These are phyloP conservation scores for Pollenia labialis DNA, from an alignment of 2,888 invertebrate genomes.

Conservation along the genomic window DNA sequence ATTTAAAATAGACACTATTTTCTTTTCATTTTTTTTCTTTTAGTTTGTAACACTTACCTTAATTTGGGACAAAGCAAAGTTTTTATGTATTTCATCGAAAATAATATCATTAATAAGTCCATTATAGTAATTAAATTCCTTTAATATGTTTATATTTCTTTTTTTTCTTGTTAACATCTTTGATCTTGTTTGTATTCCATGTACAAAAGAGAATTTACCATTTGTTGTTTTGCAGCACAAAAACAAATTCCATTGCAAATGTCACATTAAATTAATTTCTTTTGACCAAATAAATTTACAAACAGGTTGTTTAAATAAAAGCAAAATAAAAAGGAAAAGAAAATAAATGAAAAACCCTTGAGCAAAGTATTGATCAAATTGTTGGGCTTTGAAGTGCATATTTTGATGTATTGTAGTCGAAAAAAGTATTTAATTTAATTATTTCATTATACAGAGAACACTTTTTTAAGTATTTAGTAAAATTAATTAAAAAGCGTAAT, in stretches of 20 bases:
- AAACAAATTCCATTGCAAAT: slow-evolving; percentile 37
- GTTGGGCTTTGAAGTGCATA: slow-evolving; percentile 24
- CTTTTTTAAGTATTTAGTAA: too few species aligned
- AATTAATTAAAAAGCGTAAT: too few species aligned
- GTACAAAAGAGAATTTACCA: too few species aligned
- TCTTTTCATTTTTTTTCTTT: too few species aligned
- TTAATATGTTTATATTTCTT: neutral
- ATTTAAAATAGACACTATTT: too few species aligned
- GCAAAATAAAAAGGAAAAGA: neutral
- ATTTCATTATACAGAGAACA: neutral
- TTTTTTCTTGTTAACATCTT: neutral
- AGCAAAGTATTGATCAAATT: slow-evolving; percentile 22
- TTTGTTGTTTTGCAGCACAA: neutral
- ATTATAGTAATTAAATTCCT: slow-evolving; percentile 49
- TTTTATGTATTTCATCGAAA: too few species aligned
- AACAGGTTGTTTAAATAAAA: neutral
- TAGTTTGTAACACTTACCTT: too few species aligned
- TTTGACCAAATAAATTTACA: neutral
- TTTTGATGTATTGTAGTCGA: neutral
- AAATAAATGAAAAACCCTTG: neutral
- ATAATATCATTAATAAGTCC: slow-evolving; percentile 18
- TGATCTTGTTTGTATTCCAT: too few species aligned
- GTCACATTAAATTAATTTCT: slow-evolving; percentile 40
- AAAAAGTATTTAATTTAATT: neutral
- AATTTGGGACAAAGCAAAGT: too few species aligned